Conservation (phyloP, 2,113 vertebrate genomes). For the Nerophis ophidion region DNA sequence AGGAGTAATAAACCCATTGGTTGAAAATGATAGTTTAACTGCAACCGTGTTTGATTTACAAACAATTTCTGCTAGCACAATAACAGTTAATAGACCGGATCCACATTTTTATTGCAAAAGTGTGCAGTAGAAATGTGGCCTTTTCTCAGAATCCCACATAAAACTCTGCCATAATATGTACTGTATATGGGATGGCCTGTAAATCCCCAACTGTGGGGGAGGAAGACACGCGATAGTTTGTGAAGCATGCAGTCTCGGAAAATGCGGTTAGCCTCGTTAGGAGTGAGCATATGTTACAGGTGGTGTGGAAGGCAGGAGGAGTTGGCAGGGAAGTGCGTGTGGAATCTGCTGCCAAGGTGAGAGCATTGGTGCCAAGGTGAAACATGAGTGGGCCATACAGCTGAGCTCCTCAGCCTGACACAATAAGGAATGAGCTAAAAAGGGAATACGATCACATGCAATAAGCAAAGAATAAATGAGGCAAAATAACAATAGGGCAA, state of each 20-base stretch:
- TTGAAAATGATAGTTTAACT: slow-evolving; percentile 5
- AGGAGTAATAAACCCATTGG: background rate
- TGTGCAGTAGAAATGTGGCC: slow-evolving; percentile 15
- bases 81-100: slow-evolving; percentile 10
- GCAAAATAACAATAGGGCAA: slow-evolving; percentile 15
- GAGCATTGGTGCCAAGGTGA: slow-evolving; percentile 56
- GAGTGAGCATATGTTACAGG: slow-evolving; percentile 66
- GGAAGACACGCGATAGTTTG: slow-evolving; percentile 45
- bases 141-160: slow-evolving; percentile 11
- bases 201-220: slow-evolving; percentile 24
- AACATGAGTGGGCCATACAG: slow-evolving; percentile 54
- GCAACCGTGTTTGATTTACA: slow-evolving; percentile 1
- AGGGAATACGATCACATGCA: slow-evolving; percentile 28
- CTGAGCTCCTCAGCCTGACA: slow-evolving; percentile 32
- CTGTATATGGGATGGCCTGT: slow-evolving; percentile 25
- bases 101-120: slow-evolving; percentile 24
- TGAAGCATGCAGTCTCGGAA: slow-evolving; percentile 41
- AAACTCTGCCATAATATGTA: slow-evolving; percentile 29
- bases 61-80: slow-evolving; percentile 14
- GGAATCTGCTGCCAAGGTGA: slow-evolving; percentile 55
- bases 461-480: slow-evolving; percentile 31
- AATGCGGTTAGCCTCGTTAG: slow-evolving; percentile 48
- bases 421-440: slow-evolving; percentile 13
- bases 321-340: slow-evolving; percentile 37
- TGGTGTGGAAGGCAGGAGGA: slow-evolving; percentile 56